Evolutionary conservation across 1,140 invertebrate genomes (phyloP).

Genomic region (Nebria ingens): DNA sequence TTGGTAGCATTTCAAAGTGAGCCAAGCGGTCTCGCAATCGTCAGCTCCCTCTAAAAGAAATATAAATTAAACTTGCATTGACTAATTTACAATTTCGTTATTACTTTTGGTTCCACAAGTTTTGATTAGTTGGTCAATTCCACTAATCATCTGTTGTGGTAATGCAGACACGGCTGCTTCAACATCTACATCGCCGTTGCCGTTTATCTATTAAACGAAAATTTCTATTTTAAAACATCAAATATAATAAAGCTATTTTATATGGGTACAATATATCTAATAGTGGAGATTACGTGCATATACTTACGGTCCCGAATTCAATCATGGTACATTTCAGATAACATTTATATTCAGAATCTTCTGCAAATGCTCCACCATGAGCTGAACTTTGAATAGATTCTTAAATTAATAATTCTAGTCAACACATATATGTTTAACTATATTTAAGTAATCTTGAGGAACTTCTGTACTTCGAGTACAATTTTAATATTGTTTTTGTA

Average conservation of each 20-base stretch:
- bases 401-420: not conserved
- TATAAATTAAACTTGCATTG: not conserved
- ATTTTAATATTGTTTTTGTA: too few species aligned
- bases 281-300: too few species aligned
- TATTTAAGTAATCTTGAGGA: too few species aligned
- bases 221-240: too few species aligned
- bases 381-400: not conserved
- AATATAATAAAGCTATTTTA: too few species aligned
- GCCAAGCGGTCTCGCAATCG: not conserved
- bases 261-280: too few species aligned
- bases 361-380: not conserved
- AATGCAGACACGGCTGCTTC: not conserved
- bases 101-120: not conserved
- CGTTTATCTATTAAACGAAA: conserved; percentile 1
- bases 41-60: not conserved
- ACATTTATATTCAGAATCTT: not conserved
- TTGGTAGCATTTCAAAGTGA: not conserved
- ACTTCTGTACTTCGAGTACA: too few species aligned
- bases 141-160: not conserved
- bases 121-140: not conserved
- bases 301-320: not conserved
- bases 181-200: not conserved
- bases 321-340: not conserved
- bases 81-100: not conserved
- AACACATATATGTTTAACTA: too few species aligned